Percentiles rank a stretch among this genome's conserved stretches.
Evolutionary conservation across 2,113 vertebrate species (phyloP).

Genomic region (Peromyscus californicus): DNA sequence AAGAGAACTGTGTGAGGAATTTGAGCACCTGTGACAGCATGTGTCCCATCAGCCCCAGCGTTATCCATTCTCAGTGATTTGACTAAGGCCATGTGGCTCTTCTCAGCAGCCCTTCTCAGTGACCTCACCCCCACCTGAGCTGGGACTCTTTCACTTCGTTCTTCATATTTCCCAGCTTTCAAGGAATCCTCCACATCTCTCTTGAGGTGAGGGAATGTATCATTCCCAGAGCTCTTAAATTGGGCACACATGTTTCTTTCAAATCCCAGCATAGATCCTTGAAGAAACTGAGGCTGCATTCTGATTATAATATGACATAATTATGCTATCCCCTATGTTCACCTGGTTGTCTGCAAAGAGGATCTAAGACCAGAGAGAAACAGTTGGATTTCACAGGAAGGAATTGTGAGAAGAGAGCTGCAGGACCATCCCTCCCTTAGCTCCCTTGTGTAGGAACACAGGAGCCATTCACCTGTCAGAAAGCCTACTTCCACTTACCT

Average conservation of each 20-base stretch:
- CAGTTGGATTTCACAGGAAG: background rate
- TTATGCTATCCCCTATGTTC: background rate
- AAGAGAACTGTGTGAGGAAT: background rate
- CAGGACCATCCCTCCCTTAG: background rate
- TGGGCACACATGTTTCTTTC: background rate
- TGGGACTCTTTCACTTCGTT: background rate
- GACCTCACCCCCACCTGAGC: background rate
- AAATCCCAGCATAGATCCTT: background rate
- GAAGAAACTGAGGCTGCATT: conserved; percentile 3
- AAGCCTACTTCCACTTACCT: background rate
- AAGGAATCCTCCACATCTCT: background rate
- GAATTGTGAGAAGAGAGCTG: background rate
- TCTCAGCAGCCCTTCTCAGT: background rate
- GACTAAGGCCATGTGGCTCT: background rate
- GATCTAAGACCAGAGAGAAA: background rate
- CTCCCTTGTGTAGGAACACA: background rate
- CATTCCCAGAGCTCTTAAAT: background rate
- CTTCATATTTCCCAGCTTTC: background rate
- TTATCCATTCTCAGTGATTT: background rate
- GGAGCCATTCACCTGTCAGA: background rate
- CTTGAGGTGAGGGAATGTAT: no score
- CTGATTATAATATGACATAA: background rate
- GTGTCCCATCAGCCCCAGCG: background rate
- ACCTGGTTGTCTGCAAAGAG: background rate
- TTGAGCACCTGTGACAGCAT: background rate